These are phyloP conservation scores for Thereuonema tuberculata DNA, from an alignment of 1,140 invertebrate genomes.

Conservation along the genomic window DNA sequence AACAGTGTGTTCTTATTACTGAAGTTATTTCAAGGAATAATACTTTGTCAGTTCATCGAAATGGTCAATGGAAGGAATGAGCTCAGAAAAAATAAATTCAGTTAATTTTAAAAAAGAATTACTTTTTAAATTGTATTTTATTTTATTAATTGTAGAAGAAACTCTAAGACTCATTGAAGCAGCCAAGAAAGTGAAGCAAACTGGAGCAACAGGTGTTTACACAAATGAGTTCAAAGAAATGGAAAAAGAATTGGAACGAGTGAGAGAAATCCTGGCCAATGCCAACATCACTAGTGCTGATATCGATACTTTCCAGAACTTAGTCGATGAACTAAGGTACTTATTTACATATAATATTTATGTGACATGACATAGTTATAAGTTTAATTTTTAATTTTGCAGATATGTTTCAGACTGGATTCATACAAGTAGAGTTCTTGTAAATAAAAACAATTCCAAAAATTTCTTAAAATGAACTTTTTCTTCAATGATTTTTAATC, in stretches of 20 bases:
- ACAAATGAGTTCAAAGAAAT: conserved; percentile 83
- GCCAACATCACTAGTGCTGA: conserved; percentile 55
- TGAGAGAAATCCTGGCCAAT: conserved; percentile 59
- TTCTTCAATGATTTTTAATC: too few relatives aligned
- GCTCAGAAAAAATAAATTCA: too few relatives aligned
- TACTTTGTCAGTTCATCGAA: too few relatives aligned
- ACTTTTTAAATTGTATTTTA: too few relatives aligned
- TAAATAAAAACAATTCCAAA: too few relatives aligned
- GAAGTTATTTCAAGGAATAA: too few relatives aligned
- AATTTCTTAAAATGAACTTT: too few relatives aligned
- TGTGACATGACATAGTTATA: conserved; percentile 8
- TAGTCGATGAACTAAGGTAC: conserved; percentile 42
- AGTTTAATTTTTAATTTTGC: background rate
- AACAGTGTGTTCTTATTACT: too few relatives aligned
- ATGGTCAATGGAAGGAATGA: too few relatives aligned
- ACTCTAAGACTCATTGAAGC: conserved; percentile 49
- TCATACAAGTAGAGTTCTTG: too few relatives aligned
- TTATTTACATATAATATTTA: too few relatives aligned
- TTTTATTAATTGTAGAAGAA: conserved; percentile 24
- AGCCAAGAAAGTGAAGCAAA: conserved; percentile 80
- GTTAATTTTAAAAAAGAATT: too few relatives aligned
- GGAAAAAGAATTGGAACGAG: conserved; percentile 64
- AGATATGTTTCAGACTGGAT: background rate
- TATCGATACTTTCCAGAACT: conserved; percentile 45
- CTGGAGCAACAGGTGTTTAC: conserved; percentile 86